Evolutionary conservation across 2,797 vertebrate genomes (phyloP).

Genomic region (Mormyrus hasselquistii): DNA sequence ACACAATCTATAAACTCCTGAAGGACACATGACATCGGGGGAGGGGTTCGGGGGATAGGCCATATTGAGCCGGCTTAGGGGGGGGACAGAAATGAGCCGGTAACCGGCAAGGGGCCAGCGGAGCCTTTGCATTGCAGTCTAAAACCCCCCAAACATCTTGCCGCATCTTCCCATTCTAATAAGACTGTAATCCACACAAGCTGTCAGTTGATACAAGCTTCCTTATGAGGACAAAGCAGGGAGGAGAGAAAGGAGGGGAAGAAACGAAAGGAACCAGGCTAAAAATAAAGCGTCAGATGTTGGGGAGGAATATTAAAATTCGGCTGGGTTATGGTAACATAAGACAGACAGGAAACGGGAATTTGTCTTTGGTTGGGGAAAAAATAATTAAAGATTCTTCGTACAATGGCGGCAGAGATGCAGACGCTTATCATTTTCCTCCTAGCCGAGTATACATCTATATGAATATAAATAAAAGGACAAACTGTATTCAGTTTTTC

Average conservation of each 20-base stretch:
- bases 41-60: slow-evolving; percentile 43
- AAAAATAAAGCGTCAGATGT: slow-evolving; percentile 68
- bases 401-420: neutral
- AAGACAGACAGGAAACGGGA: slow-evolving; percentile 14
- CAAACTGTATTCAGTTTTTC: neutral
- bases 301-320: slow-evolving; percentile 51
- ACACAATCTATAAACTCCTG: slow-evolving; percentile 33
- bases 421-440: neutral
- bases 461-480: neutral
- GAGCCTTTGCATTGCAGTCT: slow-evolving; percentile 53
- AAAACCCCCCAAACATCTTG: slow-evolving; percentile 69
- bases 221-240: slow-evolving; percentile 61
- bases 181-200: slow-evolving; percentile 76
- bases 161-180: slow-evolving; percentile 69
- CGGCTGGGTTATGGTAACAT: slow-evolving; percentile 43
- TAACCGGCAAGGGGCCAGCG: slow-evolving; percentile 56
- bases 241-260: slow-evolving; percentile 43
- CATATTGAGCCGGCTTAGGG: slow-evolving; percentile 66
- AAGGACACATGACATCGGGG: slow-evolving; percentile 19
- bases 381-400: neutral
- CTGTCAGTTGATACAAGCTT: slow-evolving; percentile 75
- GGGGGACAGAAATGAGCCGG: slow-evolving; percentile 57
- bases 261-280: slow-evolving; percentile 43
- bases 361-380: slow-evolving; percentile 13
- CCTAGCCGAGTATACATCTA: neutral